A percentile compares a stretch with the other conserved stretches of the same genome.
These are phyloP conservation scores for Aphis craccivora DNA, from an alignment of 1,140 invertebrate genomes.

Conservation along the genomic window DNA sequence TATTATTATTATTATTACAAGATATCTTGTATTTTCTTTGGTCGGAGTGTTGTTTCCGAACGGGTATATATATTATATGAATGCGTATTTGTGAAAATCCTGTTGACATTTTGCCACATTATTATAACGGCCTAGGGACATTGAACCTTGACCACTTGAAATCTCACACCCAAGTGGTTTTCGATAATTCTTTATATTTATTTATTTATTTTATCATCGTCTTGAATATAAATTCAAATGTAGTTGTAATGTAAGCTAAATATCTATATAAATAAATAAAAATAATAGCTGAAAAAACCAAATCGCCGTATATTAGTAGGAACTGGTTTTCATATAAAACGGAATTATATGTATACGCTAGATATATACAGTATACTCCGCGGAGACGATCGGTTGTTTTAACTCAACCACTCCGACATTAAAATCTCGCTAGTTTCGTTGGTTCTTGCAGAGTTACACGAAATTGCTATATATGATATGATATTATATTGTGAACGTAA, in stretches of 20 bases:
- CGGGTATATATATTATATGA: neutral
- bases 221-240: neutral
- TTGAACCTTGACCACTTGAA: slow-evolving; percentile 39
- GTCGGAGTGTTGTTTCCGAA: neutral
- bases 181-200: slow-evolving; percentile 22
- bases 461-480: neutral
- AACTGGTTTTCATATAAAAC: slow-evolving; percentile 25
- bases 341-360: too few relatives aligned
- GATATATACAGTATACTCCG: neutral
- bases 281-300: neutral
- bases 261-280: slow-evolving; percentile 16
- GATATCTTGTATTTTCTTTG: neutral
- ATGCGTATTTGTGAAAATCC: slow-evolving; percentile 5
- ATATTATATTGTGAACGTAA: too few relatives aligned
- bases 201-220: neutral
- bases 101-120: slow-evolving; percentile 51
- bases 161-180: slow-evolving; percentile 28
- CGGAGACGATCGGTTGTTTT: neutral
- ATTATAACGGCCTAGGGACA: slow-evolving; percentile 1
- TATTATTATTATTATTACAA: neutral
- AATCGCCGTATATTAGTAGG: neutral
- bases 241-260: neutral
- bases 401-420: neutral
- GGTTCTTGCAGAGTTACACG: too few relatives aligned
- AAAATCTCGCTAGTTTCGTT: neutral